Percentiles rank a stretch among this genome's conserved stretches.
Evolutionary conservation across 2,888 invertebrate genomes (phyloP).

Genomic region (Lasioglossum vierecki): DNA sequence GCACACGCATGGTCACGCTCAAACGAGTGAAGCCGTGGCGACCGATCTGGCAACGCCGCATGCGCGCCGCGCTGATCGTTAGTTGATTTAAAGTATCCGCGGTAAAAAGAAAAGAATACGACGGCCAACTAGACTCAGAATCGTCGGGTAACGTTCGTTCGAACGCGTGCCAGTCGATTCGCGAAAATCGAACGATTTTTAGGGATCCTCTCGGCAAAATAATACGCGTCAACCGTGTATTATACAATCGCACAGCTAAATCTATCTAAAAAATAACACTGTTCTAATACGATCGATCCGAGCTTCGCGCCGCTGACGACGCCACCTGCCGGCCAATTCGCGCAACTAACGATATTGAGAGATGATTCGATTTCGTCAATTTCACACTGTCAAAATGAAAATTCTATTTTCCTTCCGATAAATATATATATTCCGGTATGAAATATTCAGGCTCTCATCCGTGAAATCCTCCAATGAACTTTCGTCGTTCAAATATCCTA

Average conservation of each 20-base stretch:
- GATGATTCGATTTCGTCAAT: slow-evolving; percentile 61
- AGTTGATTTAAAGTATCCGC: slow-evolving; percentile 82
- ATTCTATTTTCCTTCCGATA: background rate
- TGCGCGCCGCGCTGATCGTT: slow-evolving; percentile 80
- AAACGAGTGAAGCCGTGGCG: slow-evolving; percentile 32
- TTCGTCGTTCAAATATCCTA: background rate
- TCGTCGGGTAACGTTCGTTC: slow-evolving; percentile 44
- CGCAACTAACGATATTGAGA: slow-evolving; percentile 20
- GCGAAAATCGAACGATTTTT: slow-evolving; percentile 12
- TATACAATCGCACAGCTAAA: slow-evolving; percentile 64
- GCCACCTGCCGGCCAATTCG: slow-evolving; percentile 50
- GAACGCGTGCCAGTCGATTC: slow-evolving; percentile 7
- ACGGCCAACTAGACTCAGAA: slow-evolving; percentile 65
- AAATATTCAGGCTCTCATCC: background rate
- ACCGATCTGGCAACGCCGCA: slow-evolving; percentile 76
- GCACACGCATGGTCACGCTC: slow-evolving; percentile 40
- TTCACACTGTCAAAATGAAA: slow-evolving; percentile 6
- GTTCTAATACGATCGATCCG: slow-evolving; percentile 78
- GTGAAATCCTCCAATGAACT: background rate
- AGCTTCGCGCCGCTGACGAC: slow-evolving; percentile 72
- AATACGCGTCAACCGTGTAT: slow-evolving; percentile 42
- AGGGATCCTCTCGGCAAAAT: slow-evolving; percentile 48
- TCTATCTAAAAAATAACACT: slow-evolving; percentile 76
- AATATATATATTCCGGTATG: background rate
- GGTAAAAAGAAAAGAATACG: slow-evolving; percentile 82